Base-by-base conservation (phyloP, 92 coral and sea anemone species). In the Nematostella vectensis region DNA sequence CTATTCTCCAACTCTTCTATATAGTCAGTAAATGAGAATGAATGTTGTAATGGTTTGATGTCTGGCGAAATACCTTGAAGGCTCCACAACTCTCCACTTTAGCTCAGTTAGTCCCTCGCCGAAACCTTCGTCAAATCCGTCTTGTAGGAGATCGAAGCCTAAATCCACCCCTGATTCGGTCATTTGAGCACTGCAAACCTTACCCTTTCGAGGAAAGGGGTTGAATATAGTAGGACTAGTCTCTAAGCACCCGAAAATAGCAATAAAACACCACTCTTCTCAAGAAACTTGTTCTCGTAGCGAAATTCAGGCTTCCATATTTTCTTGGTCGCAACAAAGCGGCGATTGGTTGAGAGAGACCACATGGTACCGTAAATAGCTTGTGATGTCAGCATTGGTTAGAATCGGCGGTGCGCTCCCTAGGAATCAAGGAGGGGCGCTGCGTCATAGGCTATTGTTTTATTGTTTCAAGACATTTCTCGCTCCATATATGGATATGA, bases 141-240 rank as follows among this genome's bases (percentile, higher is more conserved):
- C 72, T 76, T 79, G 68, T 22, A 82, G 81, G 71, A 82, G 81
- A 76, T 93, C 99, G 69, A 87, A 93, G 56, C 72, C 99, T 79
- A 93, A 94, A 78, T 93, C 99, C 31, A 93, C 75, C 67, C 99
- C 99, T 65, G 99, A 93, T 62, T 93, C 99, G 81, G 72, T 76
- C 99, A 93, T 93, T 82, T 78, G 99, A 70, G 71, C 63, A 76
- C 82, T 81, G 81, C 85, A 54, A 55, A 55, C 24, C 13, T 24
- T 55, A 55, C 72, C 55, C 63, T 59, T 55, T 44, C 29, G 45
- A 55, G 57, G 50, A 54, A 59, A 33, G 56, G 72, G 63, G 47
- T 39, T 43, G 42, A 54, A 6, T 39, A 27, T 29, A 42, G 38
- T 42, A 54, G 48, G 33, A 13, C 17, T 37, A 37, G 29, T 18